Conservation (phyloP, 2,113 vertebrate genomes). For the Albula goreensis region DNA sequence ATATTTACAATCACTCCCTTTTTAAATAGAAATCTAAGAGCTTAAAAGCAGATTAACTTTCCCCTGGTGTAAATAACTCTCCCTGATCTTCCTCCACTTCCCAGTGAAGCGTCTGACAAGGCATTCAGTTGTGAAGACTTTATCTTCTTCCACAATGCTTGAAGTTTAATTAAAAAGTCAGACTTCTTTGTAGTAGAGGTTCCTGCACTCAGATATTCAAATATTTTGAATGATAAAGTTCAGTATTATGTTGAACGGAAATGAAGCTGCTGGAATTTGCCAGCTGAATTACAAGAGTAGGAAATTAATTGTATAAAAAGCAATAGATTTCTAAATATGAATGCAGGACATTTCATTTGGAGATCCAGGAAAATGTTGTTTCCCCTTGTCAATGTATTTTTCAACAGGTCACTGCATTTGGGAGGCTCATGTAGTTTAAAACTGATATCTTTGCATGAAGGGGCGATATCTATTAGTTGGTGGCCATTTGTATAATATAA, state of each 20-base stretch:
- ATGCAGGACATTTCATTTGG: background rate
- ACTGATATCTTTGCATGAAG: background rate
- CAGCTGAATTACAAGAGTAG: background rate
- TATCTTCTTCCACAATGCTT: background rate
- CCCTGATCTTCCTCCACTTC: constrained; percentile 7
- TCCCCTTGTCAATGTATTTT: no score
- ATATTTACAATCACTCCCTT: background rate
- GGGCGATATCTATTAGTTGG: no score
- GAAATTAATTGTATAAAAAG: background rate
- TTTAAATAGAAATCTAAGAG: constrained; percentile 9
- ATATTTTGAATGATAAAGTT: background rate
- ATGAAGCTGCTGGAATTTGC: background rate
- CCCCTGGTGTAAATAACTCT: constrained; percentile 58
- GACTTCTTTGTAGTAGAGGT: background rate
- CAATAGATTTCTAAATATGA: background rate
- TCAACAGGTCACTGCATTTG: no score
- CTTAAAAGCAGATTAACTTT: background rate
- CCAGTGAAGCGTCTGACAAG: background rate
- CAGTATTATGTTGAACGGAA: constrained; percentile 2
- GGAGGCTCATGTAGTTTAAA: background rate
- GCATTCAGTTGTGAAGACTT: background rate
- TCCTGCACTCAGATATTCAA: background rate
- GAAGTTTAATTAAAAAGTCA: constrained; percentile 22
- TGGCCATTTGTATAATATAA: background rate
- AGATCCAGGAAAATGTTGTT: background rate